These are phyloP conservation scores for Callitettix versicolor DNA, from an alignment of 1,140 invertebrate species.

Conservation along the genomic window DNA sequence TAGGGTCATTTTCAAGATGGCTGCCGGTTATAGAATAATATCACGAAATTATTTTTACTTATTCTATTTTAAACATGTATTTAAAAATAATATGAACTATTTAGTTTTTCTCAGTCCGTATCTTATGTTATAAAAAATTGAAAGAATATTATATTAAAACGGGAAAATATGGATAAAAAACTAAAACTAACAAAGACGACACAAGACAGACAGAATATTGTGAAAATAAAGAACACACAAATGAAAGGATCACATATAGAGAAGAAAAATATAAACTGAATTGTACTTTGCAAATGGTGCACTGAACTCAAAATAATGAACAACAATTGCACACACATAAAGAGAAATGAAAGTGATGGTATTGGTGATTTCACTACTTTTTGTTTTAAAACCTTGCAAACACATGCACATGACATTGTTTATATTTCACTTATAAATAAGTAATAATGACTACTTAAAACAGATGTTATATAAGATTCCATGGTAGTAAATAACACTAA, in stretches of 20 bases:
- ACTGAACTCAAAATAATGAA: constrained; percentile 20
- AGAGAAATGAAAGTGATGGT: constrained; percentile 9
- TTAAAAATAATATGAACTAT: constrained; percentile 8
- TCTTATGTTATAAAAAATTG: constrained; percentile 1
- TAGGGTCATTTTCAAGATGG: constrained; percentile 22
- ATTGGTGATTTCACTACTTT: background rate
- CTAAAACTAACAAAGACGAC: constrained; percentile 24
- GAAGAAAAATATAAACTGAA: constrained; percentile 38
- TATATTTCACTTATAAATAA: too few species aligned
- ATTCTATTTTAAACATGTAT: constrained; percentile 3
- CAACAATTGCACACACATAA: constrained; percentile 24
- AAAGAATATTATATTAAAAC: constrained; percentile 16
- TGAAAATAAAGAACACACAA: constrained; percentile 30
- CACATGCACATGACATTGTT: too few species aligned
- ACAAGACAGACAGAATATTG: constrained; percentile 21
- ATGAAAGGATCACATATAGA: constrained; percentile 47
- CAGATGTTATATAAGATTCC: too few species aligned
- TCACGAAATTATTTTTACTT: background rate
- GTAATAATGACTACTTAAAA: too few species aligned
- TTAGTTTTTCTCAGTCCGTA: background rate
- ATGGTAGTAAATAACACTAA: too few species aligned
- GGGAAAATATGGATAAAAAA: constrained; percentile 21
- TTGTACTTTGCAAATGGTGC: constrained; percentile 27
- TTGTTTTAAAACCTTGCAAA: too few species aligned
- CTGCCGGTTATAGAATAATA: constrained; percentile 27